Evolutionary conservation across 2,113 vertebrate species (phyloP).

Genomic region (Irena cyanogastra): DNA sequence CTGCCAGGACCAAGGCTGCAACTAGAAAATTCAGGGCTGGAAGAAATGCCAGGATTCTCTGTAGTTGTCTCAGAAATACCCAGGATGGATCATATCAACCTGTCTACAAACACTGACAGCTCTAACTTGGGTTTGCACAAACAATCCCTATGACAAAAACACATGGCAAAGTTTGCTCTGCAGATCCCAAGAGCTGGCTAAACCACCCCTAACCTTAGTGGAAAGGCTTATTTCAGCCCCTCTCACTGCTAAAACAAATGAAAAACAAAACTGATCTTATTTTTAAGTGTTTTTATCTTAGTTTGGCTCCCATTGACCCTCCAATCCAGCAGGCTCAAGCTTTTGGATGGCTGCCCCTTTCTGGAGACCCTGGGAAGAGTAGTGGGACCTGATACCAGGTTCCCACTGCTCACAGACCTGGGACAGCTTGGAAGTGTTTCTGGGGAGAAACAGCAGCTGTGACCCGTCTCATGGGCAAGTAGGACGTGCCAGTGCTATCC

Average conservation of each 20-base stretch:
- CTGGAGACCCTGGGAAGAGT: background rate
- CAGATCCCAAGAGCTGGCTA: background rate
- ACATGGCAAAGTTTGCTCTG: background rate
- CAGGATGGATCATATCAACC: background rate
- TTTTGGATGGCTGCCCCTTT: background rate
- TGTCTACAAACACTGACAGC: background rate
- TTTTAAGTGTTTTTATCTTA: background rate
- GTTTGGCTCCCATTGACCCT: background rate
- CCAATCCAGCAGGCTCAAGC: background rate
- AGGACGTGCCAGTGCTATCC: background rate
- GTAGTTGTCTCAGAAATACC: background rate
- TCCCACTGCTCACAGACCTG: background rate
- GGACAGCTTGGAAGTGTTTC: background rate
- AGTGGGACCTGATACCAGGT: background rate
- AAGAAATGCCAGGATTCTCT: background rate
- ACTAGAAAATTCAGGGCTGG: background rate
- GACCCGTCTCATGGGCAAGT: background rate
- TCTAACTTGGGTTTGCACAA: background rate
- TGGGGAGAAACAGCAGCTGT: background rate
- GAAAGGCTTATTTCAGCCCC: background rate
- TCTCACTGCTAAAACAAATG: background rate
- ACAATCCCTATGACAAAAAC: background rate
- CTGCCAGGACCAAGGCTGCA: background rate
- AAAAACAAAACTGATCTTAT: background rate
- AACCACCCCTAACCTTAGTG: background rate